Conservation (phyloP, 2,888 invertebrate genomes). For the Osmoderma eremita region DNA sequence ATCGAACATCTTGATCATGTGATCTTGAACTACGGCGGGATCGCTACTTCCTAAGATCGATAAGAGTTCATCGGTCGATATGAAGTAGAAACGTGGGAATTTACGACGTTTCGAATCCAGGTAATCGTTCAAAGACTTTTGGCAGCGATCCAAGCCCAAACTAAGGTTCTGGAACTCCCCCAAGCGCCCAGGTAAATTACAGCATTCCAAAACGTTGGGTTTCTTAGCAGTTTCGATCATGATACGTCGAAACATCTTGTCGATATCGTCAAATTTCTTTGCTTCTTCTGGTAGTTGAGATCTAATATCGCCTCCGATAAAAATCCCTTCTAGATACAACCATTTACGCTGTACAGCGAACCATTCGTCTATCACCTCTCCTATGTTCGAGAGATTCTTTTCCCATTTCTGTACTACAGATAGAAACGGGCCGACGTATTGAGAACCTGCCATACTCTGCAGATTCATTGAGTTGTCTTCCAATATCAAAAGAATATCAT, state of each 20-base stretch:
- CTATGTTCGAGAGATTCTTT: conserved; percentile 78
- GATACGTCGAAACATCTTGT: conserved; percentile 81
- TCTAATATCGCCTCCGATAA: conserved; percentile 89
- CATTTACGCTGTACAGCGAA: conserved; percentile 87
- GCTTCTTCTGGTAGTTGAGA: conserved; percentile 89
- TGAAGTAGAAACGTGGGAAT: conserved; percentile 93
- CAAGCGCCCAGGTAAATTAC: conserved; percentile 77
- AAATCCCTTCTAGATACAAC: conserved; percentile 93
- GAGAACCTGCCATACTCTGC: conserved; percentile 90
- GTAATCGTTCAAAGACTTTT: conserved; percentile 91
- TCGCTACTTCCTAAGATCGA: conserved; percentile 89
- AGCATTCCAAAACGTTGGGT: conserved; percentile 82
- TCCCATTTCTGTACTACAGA: conserved; percentile 88
- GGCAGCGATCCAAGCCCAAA: conserved; percentile 84
- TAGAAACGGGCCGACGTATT: conserved; percentile 91
- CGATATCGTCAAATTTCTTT: conserved; percentile 89
- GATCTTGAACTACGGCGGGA: conserved; percentile 86
- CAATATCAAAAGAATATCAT: conserved; percentile 82
- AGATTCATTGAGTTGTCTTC: conserved; percentile 92
- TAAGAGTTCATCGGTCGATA: conserved; percentile 91
- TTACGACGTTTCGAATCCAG: conserved; percentile 86
- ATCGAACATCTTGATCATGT: conserved; percentile 96
- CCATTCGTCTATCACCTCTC: conserved; percentile 89
- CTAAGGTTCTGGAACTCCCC: conserved; percentile 79
- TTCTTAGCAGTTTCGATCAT: conserved; percentile 87